phyloP scores from a whole-genome alignment of 2,888 invertebrate species.

The Hoplodrina ambigua region DNA sequence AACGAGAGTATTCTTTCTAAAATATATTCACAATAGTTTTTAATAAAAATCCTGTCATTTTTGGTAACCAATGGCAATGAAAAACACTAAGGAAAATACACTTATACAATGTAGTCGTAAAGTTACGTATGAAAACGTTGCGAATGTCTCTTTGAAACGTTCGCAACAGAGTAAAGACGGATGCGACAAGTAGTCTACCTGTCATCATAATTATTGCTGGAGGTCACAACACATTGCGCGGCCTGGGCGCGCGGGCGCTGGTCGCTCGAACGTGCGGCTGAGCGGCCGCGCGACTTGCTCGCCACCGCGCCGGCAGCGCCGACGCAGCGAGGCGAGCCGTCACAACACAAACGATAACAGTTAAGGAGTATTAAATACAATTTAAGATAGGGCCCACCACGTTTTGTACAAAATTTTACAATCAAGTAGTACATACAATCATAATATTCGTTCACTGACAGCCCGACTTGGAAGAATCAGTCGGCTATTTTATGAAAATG shows the following conservation, averaged over 20 bases:
- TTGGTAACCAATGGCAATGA: conserved; percentile 90
- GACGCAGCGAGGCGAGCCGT: conserved; percentile 54
- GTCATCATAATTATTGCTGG: conserved; percentile 84
- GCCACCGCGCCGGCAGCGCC: conserved; percentile 26
- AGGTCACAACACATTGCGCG: conserved; percentile 77
- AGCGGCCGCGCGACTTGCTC: conserved; percentile 17
- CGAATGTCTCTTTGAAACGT: conserved; percentile 81
- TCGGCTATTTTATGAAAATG: conserved; percentile 76
- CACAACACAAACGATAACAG: conserved; percentile 68
- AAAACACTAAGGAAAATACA: conserved; percentile 85
- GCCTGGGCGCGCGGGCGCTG: conserved; percentile 53
- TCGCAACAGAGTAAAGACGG: conserved; percentile 78
- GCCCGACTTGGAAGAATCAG: conserved; percentile 43
- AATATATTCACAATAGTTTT: conserved; percentile 89
- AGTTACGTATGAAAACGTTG: conserved; percentile 86
- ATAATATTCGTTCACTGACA: conserved; percentile 40
- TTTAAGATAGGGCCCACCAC: conserved; percentile 72
- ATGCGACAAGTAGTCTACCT: conserved; percentile 72
- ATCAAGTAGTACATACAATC: conserved; percentile 63
- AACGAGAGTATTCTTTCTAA: conserved; percentile 86
- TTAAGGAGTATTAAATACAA: conserved; percentile 70
- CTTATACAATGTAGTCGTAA: conserved; percentile 80
- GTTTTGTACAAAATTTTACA: conserved; percentile 73
- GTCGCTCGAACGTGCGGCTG: conserved; percentile 33
- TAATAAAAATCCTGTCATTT: conserved; percentile 89